These are phyloP conservation scores for Chloroclysta siterata DNA, from an alignment of 2,888 invertebrate genomes.

Conservation along the genomic window DNA sequence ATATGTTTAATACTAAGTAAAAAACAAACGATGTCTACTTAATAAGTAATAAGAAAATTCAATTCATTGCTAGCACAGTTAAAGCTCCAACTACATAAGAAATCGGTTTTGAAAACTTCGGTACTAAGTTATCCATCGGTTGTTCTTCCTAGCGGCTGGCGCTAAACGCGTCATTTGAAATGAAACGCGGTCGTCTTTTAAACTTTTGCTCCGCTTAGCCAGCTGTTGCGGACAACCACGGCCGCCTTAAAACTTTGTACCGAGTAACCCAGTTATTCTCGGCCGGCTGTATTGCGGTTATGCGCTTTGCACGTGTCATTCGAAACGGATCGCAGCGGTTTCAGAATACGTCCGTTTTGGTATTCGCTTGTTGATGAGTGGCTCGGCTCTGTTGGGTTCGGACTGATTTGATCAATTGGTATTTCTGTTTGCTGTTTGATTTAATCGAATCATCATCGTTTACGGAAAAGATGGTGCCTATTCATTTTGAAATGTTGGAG, in stretches of 20 bases:
- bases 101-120: conserved; percentile 19
- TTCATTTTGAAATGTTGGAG: background rate
- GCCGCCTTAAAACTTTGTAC: conserved; percentile 10
- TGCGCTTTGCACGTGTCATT: conserved; percentile 23
- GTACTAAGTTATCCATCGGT: conserved; percentile 24
- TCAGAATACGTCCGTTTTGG: conserved; percentile 14
- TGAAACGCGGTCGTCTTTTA: conserved; percentile 28
- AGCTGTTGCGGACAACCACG: conserved; percentile 21
- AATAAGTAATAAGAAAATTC: too few species aligned
- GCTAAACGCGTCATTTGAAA: conserved; percentile 26
- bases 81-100: background rate
- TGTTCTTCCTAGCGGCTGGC: conserved; percentile 16
- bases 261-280: conserved; percentile 17
- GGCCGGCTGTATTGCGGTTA: conserved; percentile 16
- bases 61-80: background rate
- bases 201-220: conserved; percentile 27
- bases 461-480: background rate
- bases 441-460: background rate
- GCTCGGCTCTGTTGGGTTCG: conserved; percentile 15
- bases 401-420: conserved; percentile 7
- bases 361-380: conserved; percentile 15
- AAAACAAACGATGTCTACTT: too few species aligned
- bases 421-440: background rate
- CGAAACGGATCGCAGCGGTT: conserved; percentile 15
- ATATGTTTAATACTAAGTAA: too few species aligned